Base-by-base conservation (phyloP, 2,113 vertebrate species). In the Brachyistius frenatus region DNA sequence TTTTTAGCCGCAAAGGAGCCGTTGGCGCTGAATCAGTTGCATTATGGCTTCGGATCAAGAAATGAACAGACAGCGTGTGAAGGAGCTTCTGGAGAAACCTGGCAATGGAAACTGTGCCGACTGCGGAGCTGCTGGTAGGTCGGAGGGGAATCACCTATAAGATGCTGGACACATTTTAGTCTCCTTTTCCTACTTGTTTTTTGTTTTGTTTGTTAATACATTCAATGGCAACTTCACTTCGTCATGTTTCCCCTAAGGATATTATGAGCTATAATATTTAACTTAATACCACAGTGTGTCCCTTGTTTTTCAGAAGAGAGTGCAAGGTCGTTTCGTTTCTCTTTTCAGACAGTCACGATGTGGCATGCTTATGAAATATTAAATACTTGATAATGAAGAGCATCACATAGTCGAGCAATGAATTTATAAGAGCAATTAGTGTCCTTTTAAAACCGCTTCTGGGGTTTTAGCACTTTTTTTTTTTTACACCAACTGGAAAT, bases 81-180 rank as follows among this genome's bases (percentile, higher is more conserved):
- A 80, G 57, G 92, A 94, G 88, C 94, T 97, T 80, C 76, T 96
- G 86, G 90, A 57, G 58, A 93, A 92, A 84, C 92, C 95, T 1
- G 96, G 94, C 5, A 97, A 97, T 88, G 82, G 84, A 82, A 87
- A 53, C 70, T 98, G 97, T 72, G 96, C 94, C 0, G 97, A 97
- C 91, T 97, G 97, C 83, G 93, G 93, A 64, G 94, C 94, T 23
- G 89, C 96, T 86, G 96, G 97, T 97, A 86, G n/a, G 79, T 11
- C 11, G 36, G 10, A 54, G 30, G n/a, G 15, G 23, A 23, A 23
- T 23, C 23, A 23, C 23, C 23, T 23, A 23, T 23, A 23, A 23
- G 23, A 23, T 23, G 23, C 23, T 8, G 37, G 62, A 37, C 50
- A 13, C 9, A 0, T 5, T 46, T 58, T 11, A 23, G 0, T 54